Percentiles rank a stretch among this genome's conserved stretches.
These are phyloP conservation scores for Conger conger DNA, from an alignment of 2,113 vertebrate genomes.

Conservation along the genomic window DNA sequence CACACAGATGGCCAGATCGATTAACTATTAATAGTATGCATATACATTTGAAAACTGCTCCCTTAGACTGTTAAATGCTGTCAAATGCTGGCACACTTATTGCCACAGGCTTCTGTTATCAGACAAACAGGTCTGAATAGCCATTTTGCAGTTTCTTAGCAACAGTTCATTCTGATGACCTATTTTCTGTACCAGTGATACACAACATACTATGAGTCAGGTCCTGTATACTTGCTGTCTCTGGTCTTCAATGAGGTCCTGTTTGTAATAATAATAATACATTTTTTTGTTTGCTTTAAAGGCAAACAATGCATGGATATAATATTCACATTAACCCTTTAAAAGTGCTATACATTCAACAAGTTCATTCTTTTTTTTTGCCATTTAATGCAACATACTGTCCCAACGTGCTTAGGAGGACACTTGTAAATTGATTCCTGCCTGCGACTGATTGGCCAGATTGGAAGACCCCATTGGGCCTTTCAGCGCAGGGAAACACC, in stretches of 20 bases:
- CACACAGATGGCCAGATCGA: too few species aligned
- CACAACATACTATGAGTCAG: neutral
- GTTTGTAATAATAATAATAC: too few species aligned
- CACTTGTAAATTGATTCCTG: neutral
- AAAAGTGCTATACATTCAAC: too few species aligned
- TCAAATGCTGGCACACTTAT: neutral
- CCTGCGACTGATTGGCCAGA: neutral
- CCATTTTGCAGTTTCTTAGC: constrained; percentile 30
- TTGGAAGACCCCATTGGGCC: too few species aligned
- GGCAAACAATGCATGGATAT: too few species aligned
- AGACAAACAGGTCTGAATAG: neutral
- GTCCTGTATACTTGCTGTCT: too few species aligned
- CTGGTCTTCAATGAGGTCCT: too few species aligned
- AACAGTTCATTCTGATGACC: constrained; percentile 23
- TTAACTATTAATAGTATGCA: neutral
- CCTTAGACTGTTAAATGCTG: neutral
- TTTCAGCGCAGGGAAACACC: neutral
- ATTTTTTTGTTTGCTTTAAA: too few species aligned
- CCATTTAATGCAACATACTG: too few species aligned
- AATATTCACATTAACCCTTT: too few species aligned
- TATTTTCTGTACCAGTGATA: constrained; percentile 6
- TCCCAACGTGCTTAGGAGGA: neutral
- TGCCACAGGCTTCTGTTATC: neutral
- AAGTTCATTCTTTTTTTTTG: too few species aligned
- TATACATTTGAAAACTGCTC: neutral